These are phyloP conservation scores for Nixonia krombeini DNA, from an alignment of 1,140 invertebrate species.

Conservation along the genomic window DNA sequence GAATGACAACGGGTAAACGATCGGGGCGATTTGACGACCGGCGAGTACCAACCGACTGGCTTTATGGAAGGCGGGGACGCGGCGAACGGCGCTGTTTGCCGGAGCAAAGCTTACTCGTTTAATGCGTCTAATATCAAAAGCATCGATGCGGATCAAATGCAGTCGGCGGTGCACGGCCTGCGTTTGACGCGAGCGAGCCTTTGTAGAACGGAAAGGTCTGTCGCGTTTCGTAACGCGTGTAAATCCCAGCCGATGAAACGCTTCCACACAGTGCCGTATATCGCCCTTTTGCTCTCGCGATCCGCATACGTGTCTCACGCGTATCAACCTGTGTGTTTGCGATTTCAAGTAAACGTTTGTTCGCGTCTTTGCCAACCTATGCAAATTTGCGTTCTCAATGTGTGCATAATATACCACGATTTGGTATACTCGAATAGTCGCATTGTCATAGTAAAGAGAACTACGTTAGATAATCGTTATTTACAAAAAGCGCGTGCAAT, in stretches of 20 bases:
- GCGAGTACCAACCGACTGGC: no score
- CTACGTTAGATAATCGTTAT: no score
- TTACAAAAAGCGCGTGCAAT: no score
- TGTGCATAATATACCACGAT: no score
- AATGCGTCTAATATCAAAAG: constrained; percentile 29
- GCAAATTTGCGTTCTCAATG: no score
- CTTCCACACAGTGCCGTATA: constrained; percentile 26
- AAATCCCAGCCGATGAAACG: constrained; percentile 34
- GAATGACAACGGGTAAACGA: not conserved
- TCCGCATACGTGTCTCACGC: constrained; percentile 4
- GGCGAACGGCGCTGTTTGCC: no score
- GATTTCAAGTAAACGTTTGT: not conserved
- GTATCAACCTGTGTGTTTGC: constrained; percentile 7
- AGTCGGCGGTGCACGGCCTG: constrained; percentile 26
- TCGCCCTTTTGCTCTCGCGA: constrained; percentile 7
- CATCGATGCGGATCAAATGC: constrained; percentile 34
- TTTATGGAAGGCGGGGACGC: no score
- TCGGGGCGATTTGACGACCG: not conserved
- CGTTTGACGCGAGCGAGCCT: constrained; percentile 40
- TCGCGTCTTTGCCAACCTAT: not conserved
- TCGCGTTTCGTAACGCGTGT: constrained; percentile 41
- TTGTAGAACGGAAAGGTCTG: constrained; percentile 45
- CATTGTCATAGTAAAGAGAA: no score
- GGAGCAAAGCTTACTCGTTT: constrained; percentile 12
- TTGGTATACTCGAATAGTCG: no score